Base-by-base conservation (phyloP, 2,113 vertebrate species). In the Strigops habroptila region DNA sequence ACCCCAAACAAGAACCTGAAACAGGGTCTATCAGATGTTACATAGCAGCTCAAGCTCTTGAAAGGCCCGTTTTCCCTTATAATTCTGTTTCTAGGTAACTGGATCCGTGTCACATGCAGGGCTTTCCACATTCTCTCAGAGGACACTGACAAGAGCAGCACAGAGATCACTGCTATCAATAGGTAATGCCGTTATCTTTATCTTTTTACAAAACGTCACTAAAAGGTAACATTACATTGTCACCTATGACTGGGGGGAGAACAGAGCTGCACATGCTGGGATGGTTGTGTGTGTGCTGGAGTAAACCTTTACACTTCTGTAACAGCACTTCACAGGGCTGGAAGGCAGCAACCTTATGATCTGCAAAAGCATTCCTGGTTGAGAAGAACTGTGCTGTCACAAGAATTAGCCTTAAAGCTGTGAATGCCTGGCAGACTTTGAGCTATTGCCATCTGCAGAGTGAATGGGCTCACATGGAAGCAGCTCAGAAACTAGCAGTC, bases 391-490 rank as follows among this genome's bases (percentile, higher is more conserved):
- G 25, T 24, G 43, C 87, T 86, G 80, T 51, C 60, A 53, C 33
- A 49, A 57, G 59, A 69, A 77, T 88, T 35, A 86, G 44, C 65
- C 80, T 9, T 19, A 39, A 49, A 73, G 17, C 21, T 77, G 69
- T 18, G 49, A 84, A 53, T 15, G 39, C 44, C 79, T 53, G 74
- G 69, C 70, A 94, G 80, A 21, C 71, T 69, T 65, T 9, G 65
- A 82, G 87, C 65, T 74, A 28, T 49, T 82, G 46, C 90, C 86
- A 65, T 31, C 90, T 91, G 83, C 60, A 79, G 70, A 51, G 84
- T 4, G 44, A 73, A 59, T 0, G 5, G 41, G 33, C 10, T 41
- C 69, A 63, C 7, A 70, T 81, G 53, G 51, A 86, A 62, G 64
- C 55, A 83, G 71, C 73, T 94, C 14, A 0, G 53, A n/a, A 73